Conservation (phyloP, 2,888 invertebrate species). For the Nesidiocoris tenuis region DNA sequence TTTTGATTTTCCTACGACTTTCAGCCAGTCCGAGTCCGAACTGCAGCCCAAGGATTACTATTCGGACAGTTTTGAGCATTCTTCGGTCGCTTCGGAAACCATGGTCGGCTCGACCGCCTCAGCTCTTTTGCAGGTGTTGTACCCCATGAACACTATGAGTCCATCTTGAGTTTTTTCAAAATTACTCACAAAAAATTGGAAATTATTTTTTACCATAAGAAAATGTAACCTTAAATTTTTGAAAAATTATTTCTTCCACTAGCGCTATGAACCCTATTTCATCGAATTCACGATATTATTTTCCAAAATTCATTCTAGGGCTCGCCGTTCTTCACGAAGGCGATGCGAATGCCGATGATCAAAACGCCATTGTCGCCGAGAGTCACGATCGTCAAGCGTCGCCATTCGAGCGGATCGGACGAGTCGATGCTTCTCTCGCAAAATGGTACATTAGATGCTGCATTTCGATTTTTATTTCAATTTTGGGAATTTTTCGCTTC, state of each 20-base stretch:
- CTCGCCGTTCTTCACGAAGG: slow-evolving; percentile 26
- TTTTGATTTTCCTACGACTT: no score
- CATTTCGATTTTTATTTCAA: no score
- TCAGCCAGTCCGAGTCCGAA: slow-evolving; percentile 35
- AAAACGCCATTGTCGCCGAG: slow-evolving; percentile 51
- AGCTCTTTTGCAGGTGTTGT: slow-evolving; percentile 6
- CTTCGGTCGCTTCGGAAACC: slow-evolving; percentile 34
- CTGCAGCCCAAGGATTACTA: slow-evolving; percentile 35
- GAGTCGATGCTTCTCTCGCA: slow-evolving; percentile 53
- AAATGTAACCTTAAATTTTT: no score
- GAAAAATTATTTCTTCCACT: no score
- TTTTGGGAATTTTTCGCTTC: no score
- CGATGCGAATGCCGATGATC: slow-evolving; percentile 45
- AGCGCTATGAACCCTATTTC: no score
- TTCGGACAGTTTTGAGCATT: slow-evolving; percentile 40
- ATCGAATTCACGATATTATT: no score
- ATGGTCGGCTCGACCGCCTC: slow-evolving; percentile 7
- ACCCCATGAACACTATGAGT: neutral
- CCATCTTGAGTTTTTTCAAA: no score
- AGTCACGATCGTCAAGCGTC: slow-evolving; percentile 46
- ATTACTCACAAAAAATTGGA: no score
- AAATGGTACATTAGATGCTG: slow-evolving; percentile 52
- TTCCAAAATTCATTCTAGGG: no score
- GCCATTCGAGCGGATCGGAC: slow-evolving; percentile 53
- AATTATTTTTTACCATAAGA: no score